phyloP scores from a whole-genome alignment of 1,140 invertebrate genomes.

The Paramacrobiotus metropolitanus region DNA sequence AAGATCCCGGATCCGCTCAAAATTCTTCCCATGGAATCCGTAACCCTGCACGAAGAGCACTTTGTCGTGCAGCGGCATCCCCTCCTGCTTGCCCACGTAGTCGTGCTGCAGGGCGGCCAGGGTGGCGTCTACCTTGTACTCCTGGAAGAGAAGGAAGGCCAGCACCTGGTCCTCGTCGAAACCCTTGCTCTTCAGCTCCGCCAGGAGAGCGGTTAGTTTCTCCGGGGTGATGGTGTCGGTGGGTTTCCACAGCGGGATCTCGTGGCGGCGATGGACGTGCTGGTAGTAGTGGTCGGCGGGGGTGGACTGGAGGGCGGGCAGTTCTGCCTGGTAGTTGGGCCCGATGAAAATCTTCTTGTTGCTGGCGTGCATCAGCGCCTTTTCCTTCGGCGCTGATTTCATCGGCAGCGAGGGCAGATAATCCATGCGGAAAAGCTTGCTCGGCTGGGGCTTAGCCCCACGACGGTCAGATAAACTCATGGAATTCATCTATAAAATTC shows the following conservation, averaged over 20 bases:
- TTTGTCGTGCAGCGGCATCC: slow-evolving; percentile 1
- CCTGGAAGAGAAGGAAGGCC: not conserved
- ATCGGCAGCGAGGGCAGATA: no score
- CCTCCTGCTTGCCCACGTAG: not conserved
- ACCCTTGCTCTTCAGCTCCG: not conserved
- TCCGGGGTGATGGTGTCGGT: not conserved
- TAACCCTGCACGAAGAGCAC: not conserved
- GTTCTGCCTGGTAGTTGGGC: not conserved
- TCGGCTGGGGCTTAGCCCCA: no score
- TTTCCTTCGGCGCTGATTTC: not conserved
- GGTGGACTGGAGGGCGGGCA: not conserved
- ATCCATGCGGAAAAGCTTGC: no score
- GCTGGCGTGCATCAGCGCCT: slow-evolving; percentile 6
- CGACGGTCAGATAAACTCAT: no score
- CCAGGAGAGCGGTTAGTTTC: not conserved
- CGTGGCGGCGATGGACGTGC: not conserved
- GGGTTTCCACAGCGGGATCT: not conserved
- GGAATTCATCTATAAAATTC: no score
- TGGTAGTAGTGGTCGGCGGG: not conserved
- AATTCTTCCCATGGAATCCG: not conserved
- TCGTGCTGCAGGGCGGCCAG: not conserved
- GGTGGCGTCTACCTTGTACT: not conserved
- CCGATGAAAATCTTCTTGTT: slow-evolving; percentile 5
- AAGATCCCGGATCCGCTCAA: slow-evolving; percentile 1
- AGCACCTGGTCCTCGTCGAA: slow-evolving; percentile 3